phyloP scores from a whole-genome alignment of 2,113 vertebrate genomes.

The Hymenochirus boettgeri region DNA sequence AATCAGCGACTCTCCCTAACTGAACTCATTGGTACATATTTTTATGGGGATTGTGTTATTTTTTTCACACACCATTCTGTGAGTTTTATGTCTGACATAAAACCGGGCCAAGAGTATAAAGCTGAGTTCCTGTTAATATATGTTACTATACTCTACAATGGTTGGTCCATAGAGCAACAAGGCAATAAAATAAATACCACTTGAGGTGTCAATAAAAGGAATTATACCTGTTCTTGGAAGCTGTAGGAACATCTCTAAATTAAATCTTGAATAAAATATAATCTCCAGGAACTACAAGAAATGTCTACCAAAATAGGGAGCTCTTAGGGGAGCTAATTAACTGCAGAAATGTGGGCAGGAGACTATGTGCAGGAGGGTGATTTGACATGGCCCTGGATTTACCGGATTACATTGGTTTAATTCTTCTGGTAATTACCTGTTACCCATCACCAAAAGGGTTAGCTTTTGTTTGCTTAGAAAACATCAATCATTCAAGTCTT shows the following conservation, averaged over 20 bases:
- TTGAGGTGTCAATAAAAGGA: neutral
- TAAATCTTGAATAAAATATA: neutral
- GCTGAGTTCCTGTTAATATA: neutral
- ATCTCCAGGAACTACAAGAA: slow-evolving; percentile 1
- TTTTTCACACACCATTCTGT: no score
- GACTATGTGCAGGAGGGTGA: neutral
- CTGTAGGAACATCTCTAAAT: neutral
- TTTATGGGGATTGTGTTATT: no score
- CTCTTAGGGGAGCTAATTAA: slow-evolving; percentile 19
- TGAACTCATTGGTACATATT: no score
- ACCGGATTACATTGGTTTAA: slow-evolving; percentile 10
- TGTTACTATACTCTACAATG: neutral
- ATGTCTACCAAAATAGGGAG: slow-evolving; percentile 3
- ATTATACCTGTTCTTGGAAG: neutral
- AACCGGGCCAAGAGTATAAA: no score
- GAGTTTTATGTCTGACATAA: no score
- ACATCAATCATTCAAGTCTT: neutral
- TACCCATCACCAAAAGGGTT: neutral
- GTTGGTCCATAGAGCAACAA: neutral
- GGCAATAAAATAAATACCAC: neutral
- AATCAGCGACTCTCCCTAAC: no score
- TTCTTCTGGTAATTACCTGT: slow-evolving; percentile 19
- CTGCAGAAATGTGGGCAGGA: slow-evolving; percentile 1
- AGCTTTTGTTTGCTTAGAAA: slow-evolving; percentile 5
- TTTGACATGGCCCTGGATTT: slow-evolving; percentile 12